Conservation (phyloP, 2,888 invertebrate species). For the Zonitis immaculata region DNA sequence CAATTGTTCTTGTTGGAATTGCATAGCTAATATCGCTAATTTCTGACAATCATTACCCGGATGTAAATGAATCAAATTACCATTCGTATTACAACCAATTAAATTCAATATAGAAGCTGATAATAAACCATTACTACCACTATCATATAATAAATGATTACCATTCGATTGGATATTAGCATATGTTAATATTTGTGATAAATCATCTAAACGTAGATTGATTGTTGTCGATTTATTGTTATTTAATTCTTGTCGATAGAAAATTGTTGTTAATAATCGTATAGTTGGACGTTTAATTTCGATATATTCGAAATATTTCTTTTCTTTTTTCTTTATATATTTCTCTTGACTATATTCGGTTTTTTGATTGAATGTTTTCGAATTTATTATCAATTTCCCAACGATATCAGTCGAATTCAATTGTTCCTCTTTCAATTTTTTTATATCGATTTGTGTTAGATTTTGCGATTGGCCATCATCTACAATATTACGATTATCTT, state of each 20-base stretch:
- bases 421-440: conserved; percentile 70
- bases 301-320: conserved; percentile 84
- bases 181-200: conserved; percentile 82
- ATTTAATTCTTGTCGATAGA: conserved; percentile 69
- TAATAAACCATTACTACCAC: conserved; percentile 79
- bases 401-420: conserved; percentile 78
- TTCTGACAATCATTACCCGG: conserved; percentile 77
- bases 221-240: conserved; percentile 56
- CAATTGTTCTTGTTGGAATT: conserved; percentile 66
- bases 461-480: conserved; percentile 79
- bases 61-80: conserved; percentile 69
- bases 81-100: conserved; percentile 62
- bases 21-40: conserved; percentile 73
- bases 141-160: conserved; percentile 79
- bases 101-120: conserved; percentile 78
- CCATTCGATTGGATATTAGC: conserved; percentile 76
- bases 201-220: conserved; percentile 78
- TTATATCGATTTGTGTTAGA: conserved; percentile 77
- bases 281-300: conserved; percentile 77
- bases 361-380: conserved; percentile 83
- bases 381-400: conserved; percentile 82
- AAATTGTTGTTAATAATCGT: conserved; percentile 76
- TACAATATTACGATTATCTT: conserved; percentile 78
- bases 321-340: conserved; percentile 91
- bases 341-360: conserved; percentile 92